Evolutionary conservation across 2,888 invertebrate species (phyloP), one percentile per base, ranked within the genome.

Genomic region (Polyommatus icarus): DNA sequence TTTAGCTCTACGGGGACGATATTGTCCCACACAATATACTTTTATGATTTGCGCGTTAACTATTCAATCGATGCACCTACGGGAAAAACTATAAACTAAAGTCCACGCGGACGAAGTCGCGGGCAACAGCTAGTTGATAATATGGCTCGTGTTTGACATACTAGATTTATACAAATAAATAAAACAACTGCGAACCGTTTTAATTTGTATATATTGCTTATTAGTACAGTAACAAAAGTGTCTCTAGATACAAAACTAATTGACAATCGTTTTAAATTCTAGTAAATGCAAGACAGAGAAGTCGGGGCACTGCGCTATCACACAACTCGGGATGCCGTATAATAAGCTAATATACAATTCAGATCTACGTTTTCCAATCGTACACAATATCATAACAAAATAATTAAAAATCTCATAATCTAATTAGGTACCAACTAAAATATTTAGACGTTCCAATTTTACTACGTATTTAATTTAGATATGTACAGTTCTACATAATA

Each of bases 191-290:
- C 78, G 32, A 79, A 82, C 82, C 82, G 79, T 82, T 90, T 92
- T 90, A 91, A 91, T 92, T 87, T 89, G 90, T 89, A 92, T 93
- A 94, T 94, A 94, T 94, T 93, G 93, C 93, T 93, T 94, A 94
- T 91, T 91, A 91, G 88, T 93, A 93, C 89, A 91, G 89, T 91
- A 93, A 93, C 93, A 93, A 91, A 91, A 88, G 88, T 88, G 88
- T 91, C 88, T 88, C 87, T 89, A 90, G 87, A 88, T 89, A 88
- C 86, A 89, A 88, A 88, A 88, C 86, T 86, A 87, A 86, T 89
- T 89, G 89, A 90, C 84, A 87, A 88, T 87, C 87, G 85, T 87
- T 86, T 88, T 86, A 87, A 94, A 94, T 93, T 93, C 94, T 93
- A 91, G 88, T 94, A 94, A 94, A 94, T 94, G 94, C 94, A 93